Evolutionary conservation across 2,113 vertebrate species (phyloP).

Genomic region (Gracilinanus agilis): DNA sequence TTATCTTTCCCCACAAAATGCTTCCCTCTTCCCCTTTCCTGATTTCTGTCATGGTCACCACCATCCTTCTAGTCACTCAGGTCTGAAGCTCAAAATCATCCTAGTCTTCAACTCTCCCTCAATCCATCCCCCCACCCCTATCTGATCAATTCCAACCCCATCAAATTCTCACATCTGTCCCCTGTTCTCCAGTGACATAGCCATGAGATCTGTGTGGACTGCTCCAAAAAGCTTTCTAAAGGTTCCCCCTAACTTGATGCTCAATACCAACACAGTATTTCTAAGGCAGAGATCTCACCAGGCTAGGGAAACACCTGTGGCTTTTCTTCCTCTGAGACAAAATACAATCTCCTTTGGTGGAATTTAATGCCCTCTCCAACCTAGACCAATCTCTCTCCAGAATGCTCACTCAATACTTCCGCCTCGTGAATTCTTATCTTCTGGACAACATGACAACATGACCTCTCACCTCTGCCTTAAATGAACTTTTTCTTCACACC

Average conservation of each 20-base stretch:
- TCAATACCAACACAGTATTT: neutral
- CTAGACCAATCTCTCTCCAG: neutral
- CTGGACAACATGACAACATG: neutral
- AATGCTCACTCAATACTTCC: too few species aligned
- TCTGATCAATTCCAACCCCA: neutral
- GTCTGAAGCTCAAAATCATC: neutral
- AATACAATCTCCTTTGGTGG: neutral
- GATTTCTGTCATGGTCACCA: neutral
- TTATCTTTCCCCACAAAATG: neutral
- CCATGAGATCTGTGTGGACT: neutral
- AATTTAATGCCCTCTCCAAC: neutral
- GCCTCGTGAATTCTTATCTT: neutral
- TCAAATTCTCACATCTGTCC: neutral
- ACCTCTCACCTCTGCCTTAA: neutral
- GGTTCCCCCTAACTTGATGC: neutral
- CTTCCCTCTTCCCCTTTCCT: neutral
- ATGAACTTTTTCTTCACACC: neutral
- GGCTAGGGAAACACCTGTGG: neutral
- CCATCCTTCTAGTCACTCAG: neutral
- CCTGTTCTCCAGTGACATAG: neutral
- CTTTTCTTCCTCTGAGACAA: neutral
- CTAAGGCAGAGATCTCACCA: neutral
- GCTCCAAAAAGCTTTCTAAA: neutral
- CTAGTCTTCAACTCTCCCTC: too few species aligned
- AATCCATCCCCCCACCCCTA: rapidly evolving